These are phyloP conservation scores for Brienomyrus longianalis DNA, from an alignment of 2,113 vertebrate species.

Conservation along the genomic window DNA sequence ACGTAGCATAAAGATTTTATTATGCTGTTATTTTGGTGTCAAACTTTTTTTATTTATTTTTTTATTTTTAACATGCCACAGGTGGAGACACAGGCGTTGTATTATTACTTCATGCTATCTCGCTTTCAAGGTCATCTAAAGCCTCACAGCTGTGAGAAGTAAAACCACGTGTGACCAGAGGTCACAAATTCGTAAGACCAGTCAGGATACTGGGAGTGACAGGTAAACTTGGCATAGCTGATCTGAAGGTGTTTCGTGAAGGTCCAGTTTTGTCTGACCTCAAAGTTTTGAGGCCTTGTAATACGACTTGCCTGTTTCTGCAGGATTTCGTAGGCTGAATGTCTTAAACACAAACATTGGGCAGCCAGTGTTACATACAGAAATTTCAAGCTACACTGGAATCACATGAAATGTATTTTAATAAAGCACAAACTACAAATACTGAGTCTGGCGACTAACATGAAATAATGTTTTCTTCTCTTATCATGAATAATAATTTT, in stretches of 20 bases:
- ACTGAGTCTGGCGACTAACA: conserved; percentile 64
- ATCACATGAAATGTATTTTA: conserved; percentile 68
- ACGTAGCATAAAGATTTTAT: background rate
- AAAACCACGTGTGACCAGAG: background rate
- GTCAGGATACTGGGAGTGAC: background rate
- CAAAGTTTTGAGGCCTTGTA: background rate
- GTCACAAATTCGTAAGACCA: background rate
- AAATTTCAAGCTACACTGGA: conserved; percentile 41
- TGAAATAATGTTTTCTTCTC: conserved; percentile 50
- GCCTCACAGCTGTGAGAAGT: background rate
- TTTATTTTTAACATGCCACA: background rate
- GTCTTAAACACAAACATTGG: background rate
- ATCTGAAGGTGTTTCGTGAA: background rate
- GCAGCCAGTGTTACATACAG: conserved; percentile 21
- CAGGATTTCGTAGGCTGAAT: background rate
- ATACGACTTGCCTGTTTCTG: background rate
- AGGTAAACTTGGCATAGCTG: background rate
- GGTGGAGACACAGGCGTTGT: background rate
- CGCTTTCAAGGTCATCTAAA: background rate
- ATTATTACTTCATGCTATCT: background rate
- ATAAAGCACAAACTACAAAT: conserved; percentile 73
- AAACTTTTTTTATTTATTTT: background rate
- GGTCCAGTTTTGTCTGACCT: background rate
- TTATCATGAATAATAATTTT: conserved; percentile 60
- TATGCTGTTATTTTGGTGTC: background rate